Evolutionary conservation across 2,888 invertebrate genomes (phyloP), one percentile per base, ranked within the genome.

Genomic region (Heliconius aoede): DNA sequence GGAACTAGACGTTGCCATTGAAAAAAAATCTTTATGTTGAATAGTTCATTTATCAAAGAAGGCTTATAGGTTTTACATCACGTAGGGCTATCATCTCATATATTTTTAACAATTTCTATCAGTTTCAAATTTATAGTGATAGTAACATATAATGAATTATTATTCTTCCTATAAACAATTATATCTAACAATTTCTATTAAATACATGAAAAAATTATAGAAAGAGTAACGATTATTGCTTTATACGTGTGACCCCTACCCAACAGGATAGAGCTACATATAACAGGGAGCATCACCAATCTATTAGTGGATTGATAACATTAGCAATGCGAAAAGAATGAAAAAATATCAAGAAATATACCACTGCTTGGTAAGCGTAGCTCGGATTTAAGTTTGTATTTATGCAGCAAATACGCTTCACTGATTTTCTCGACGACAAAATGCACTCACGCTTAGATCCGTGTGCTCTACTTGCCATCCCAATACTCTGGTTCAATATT

Each of bases 361-460:
- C 58, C 69, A 21, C 28, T 30, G 32, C 21, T 32, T 46, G 8
- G 46, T 32, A 61, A 73, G 55, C 55, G 58, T 30, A 76, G 75
- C 72, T 80, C 74, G 73, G 75, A 75, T 79, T 67, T 76, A 79
- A 71, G 76, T 67, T 78, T 58, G 74, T 80, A 74, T 81, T 81
- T 81, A 79, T 89, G 88, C 84, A 86, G 81, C 82, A 79, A 82
- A 85, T 82, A 89, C 89, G 91, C 90, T 88, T 86, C 88, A 85
- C 89, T 89, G 90, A 87, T 86, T 91, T 87, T 87, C 88, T 85
- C 89, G 88, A 92, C 93, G 92, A 90, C 91, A 91, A 91, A 93
- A 93, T 93, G 93, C 93, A 93, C 93, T 93, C 91, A 90, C 92
- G 89, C 61, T 76, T 74, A 79, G 80, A 76, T 86, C 85, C 88